Percentiles rank a stretch among this genome's conserved stretches.
Conservation (phyloP, 2,113 vertebrate genomes). For the Pollachius pollachius region DNA sequence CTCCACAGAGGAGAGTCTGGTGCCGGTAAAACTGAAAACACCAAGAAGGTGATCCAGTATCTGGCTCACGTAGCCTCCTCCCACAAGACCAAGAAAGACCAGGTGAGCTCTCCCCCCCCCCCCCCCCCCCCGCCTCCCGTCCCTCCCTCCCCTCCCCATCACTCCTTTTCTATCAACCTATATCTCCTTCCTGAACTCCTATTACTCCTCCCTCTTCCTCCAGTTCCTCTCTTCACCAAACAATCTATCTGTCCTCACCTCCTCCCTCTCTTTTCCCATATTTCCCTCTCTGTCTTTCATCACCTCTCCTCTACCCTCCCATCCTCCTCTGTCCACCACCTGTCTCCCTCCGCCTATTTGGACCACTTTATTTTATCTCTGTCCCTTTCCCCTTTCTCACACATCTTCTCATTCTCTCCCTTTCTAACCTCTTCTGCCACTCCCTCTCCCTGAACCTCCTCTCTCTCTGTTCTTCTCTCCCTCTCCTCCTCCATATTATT, state of each 20-base stretch:
- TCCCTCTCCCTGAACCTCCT: no score
- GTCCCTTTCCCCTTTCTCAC: no score
- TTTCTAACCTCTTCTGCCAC: no score
- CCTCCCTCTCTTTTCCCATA: not conserved
- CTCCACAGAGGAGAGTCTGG: slow-evolving; percentile 90
- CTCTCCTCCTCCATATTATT: no score
- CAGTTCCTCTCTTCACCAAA: not conserved
- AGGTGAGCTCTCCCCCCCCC: slow-evolving; percentile 73
- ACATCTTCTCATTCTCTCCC: no score
- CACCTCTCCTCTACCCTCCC: not conserved
- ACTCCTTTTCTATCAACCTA: not conserved
- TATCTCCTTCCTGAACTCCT: not conserved
- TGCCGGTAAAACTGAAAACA: slow-evolving; percentile 98
- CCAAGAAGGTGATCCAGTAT: slow-evolving; percentile 99
- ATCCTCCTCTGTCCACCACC: not conserved
- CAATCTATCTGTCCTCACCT: not conserved
- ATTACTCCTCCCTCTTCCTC: no score
- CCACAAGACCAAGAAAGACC: slow-evolving; percentile 97
- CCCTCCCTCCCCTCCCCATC: no score
- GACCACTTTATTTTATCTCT: slow-evolving; percentile 1
- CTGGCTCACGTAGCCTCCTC: slow-evolving; percentile 95
- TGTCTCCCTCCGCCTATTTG: not conserved
- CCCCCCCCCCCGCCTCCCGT: not conserved
- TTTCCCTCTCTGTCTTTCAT: not conserved
- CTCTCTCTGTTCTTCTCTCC: no score